Evolutionary conservation across 2,888 invertebrate species (phyloP).

Genomic region (Clivina fossor): DNA sequence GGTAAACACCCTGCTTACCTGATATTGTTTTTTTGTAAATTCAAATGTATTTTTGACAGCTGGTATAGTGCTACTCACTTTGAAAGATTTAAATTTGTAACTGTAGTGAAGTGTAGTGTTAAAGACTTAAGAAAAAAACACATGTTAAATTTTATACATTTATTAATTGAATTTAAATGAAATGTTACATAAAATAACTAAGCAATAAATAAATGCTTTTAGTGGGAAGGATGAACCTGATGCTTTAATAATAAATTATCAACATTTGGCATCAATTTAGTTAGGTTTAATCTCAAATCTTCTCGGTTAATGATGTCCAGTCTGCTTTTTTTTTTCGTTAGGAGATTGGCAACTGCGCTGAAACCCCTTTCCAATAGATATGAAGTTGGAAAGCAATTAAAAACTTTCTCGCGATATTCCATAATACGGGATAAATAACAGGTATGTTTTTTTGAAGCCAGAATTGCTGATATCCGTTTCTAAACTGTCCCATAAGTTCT

Average conservation of each 20-base stretch:
- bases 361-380: constrained; percentile 39
- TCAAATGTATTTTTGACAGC: too few relatives aligned
- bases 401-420: constrained; percentile 39
- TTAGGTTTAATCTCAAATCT: constrained; percentile 42
- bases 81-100: constrained; percentile 21
- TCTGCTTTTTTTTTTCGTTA: constrained; percentile 37
- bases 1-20: constrained; percentile 21
- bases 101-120: constrained; percentile 18
- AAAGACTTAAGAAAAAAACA: constrained; percentile 29
- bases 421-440: constrained; percentile 39
- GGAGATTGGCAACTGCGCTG: constrained; percentile 37
- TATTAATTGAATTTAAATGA: constrained; percentile 35
- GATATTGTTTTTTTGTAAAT: constrained; percentile 26
- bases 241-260: constrained; percentile 41
- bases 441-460: constrained; percentile 40
- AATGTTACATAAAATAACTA: constrained; percentile 36
- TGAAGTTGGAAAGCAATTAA: constrained; percentile 40
- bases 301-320: constrained; percentile 38
- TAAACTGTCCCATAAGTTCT: constrained; percentile 42
- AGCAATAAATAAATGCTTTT: constrained; percentile 39
- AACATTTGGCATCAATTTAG: constrained; percentile 42
- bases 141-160: constrained; percentile 34
- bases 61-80: too few relatives aligned
- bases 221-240: constrained; percentile 41
- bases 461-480: constrained; percentile 41